Base-by-base conservation (phyloP, 2,113 vertebrate genomes). In the Coptodon rendalli region DNA sequence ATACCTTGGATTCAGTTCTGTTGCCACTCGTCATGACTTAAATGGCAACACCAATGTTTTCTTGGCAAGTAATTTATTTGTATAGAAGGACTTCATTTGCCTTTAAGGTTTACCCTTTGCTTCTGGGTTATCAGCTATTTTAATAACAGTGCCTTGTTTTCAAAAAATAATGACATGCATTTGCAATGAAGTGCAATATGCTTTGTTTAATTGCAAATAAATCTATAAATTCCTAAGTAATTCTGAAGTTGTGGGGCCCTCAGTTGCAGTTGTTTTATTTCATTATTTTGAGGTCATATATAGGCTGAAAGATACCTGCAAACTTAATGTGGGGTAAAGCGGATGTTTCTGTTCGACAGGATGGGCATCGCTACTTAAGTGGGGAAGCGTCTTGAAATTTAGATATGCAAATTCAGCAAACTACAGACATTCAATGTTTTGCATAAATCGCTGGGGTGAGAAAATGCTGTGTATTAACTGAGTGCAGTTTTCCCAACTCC, bases 11-110 rank as follows among this genome's bases (percentile, higher is more conserved):
- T 52, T 78, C 24, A 50, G 43, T 31, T 76, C 24, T 73, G 43
- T 76, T 17, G 71, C 71, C 31, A 81, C 16, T 87, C 9, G 2
- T 80, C 5, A 29, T 11, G 2, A 59, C 79, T 68, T 40, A 22
- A 66, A 87, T 80, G 61, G 40, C 29, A 80, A 24, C 54, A 66
- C 31, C 16, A n/a, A 6, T 34, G 7, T 86, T 91, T 79, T 76
- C 22, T 88, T 45, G 3, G 53, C 14, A 29, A 48, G 2, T 91
- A 86, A 93, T 81, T 90, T 93, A 94, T 90, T 91, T 83, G 43
- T 86, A 11, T 85, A 19, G 68, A 71, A 71, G 2, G 27, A 17
- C 0, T 81, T 16, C 24, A 48, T 17, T 34, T 48, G 17, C 38
- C 16, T 45, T 79, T 53, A n/a, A 66, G 24, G 29, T 63, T 87